Evolutionary conservation across 2,888 invertebrate genomes (phyloP).

Genomic region (Ptilodon capucinus): DNA sequence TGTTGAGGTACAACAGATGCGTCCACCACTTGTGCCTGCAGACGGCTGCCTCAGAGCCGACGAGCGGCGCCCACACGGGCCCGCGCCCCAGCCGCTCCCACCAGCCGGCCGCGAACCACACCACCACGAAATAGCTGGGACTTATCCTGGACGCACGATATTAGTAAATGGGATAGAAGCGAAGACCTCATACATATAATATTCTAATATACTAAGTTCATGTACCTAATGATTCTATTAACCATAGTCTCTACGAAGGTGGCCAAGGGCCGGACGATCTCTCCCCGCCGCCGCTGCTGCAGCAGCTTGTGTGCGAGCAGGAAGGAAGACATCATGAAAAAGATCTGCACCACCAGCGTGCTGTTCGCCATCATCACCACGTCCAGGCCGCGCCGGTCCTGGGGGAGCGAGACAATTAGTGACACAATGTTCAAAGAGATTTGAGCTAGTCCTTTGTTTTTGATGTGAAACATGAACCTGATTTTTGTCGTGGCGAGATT

Average conservation of each 20-base stretch:
- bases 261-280: slow-evolving; percentile 33
- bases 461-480: too few species aligned
- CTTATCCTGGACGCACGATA: slow-evolving; percentile 51
- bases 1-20: slow-evolving; percentile 70
- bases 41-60: slow-evolving; percentile 56
- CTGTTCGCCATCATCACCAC: slow-evolving; percentile 70
- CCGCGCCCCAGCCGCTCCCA: slow-evolving; percentile 64
- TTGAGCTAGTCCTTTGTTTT: too few species aligned
- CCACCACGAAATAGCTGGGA: slow-evolving; percentile 67
- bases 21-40: slow-evolving; percentile 74
- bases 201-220: too few species aligned
- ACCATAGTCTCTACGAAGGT: slow-evolving; percentile 66
- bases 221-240: slow-evolving; percentile 67
- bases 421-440: too few species aligned
- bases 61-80: slow-evolving; percentile 65
- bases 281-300: slow-evolving; percentile 42
- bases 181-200: too few species aligned
- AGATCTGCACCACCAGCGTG: slow-evolving; percentile 74
- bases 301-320: slow-evolving; percentile 72
- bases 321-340: slow-evolving; percentile 75
- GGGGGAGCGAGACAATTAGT: slow-evolving; percentile 1
- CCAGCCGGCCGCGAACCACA: slow-evolving; percentile 71
- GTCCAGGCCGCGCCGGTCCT: slow-evolving; percentile 59
- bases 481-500: too few species aligned
- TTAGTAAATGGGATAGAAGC: too few species aligned